Evolutionary conservation across 2,797 vertebrate genomes (phyloP).

Genomic region (Emydoidea blandingii): DNA sequence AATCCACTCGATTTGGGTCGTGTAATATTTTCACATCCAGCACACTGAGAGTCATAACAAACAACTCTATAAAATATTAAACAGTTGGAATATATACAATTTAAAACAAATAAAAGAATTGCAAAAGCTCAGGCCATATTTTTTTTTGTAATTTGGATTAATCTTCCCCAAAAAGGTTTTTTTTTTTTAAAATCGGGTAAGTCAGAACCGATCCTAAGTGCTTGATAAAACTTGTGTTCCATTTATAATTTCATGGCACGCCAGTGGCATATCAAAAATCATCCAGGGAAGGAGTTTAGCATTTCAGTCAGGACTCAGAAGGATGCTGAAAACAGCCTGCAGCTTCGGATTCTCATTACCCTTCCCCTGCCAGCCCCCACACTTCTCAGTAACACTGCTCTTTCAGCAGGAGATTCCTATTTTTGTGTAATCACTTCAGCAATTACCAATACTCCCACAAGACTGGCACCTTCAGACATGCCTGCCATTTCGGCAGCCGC

Average conservation of each 20-base stretch:
- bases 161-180: neutral
- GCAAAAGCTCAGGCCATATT: neutral
- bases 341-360: neutral
- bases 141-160: slow-evolving; percentile 4
- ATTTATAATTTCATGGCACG: neutral
- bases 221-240: neutral
- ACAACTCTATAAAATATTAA: neutral
- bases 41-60: neutral
- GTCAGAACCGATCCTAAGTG: neutral
- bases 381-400: neutral
- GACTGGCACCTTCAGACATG: neutral
- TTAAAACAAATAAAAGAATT: neutral
- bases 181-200: neutral
- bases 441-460: neutral
- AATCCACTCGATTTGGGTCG: neutral
- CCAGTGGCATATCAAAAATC: neutral
- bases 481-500: neutral
- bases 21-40: neutral
- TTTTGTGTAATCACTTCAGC: neutral
- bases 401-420: neutral
- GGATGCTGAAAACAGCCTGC: neutral
- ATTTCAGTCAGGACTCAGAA: neutral
- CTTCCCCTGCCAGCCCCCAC: neutral
- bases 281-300: neutral
- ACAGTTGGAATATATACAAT: neutral